phyloP scores from a whole-genome alignment of 2,113 vertebrate species.

The Henicopernis longicauda region DNA sequence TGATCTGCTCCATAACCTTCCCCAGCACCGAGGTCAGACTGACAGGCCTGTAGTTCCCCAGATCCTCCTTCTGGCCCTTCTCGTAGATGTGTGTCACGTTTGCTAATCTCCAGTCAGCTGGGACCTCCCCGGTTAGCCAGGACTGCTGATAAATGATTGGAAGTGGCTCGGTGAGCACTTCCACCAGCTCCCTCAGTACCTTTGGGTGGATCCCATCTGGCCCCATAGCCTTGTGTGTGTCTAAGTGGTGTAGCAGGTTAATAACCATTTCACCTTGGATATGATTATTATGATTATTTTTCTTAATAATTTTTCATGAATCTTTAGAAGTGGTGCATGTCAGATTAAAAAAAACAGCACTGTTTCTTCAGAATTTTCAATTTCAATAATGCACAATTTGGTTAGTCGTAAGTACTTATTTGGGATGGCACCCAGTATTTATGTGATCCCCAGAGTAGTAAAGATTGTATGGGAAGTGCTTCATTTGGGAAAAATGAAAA shows the following conservation, averaged over 20 bases:
- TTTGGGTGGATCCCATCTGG: accelerated
- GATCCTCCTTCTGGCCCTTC: accelerated
- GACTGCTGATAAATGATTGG: not conserved
- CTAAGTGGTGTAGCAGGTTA: not conserved
- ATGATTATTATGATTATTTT: not conserved
- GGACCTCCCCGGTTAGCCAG: not conserved
- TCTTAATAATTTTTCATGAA: not conserved
- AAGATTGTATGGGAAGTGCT: not conserved
- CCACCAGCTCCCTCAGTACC: not conserved
- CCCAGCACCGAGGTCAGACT: accelerated
- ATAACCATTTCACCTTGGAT: not conserved
- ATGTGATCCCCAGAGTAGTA: not conserved
- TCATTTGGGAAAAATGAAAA: not conserved
- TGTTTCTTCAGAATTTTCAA: not conserved
- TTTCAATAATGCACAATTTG: not conserved
- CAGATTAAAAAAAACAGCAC: not conserved
- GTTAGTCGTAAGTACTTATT: not conserved
- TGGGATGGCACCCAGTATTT: not conserved
- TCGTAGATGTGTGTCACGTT: not conserved
- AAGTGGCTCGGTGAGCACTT: not conserved
- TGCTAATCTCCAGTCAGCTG: not conserved
- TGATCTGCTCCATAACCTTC: not conserved
- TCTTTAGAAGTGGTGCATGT: not conserved
- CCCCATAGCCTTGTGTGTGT: not conserved
- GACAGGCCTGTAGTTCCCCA: accelerated